Percentiles rank a stretch among this genome's conserved stretches.
phyloP scores from a whole-genome alignment of 2,797 vertebrate genomes.

The Parauchenoglanis ngamensis region DNA sequence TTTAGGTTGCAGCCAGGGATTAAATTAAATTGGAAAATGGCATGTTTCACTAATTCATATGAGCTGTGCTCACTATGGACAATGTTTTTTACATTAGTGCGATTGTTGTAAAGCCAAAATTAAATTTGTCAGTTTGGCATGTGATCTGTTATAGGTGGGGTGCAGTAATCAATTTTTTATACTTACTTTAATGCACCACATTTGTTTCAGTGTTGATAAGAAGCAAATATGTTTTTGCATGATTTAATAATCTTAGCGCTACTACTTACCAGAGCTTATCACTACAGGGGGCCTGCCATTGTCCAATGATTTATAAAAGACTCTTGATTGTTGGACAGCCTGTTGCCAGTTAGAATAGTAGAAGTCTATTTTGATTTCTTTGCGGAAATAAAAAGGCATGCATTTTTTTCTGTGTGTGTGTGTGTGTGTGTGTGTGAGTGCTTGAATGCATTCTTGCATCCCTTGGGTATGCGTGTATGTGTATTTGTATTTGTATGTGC shows the following conservation, averaged over 20 bases:
- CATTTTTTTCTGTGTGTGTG: background rate
- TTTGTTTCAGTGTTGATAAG: background rate
- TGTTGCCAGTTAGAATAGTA: background rate
- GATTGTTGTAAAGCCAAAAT: background rate
- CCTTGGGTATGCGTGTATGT: background rate
- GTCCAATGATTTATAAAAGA: background rate
- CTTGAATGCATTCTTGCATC: background rate
- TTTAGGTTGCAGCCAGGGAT: background rate
- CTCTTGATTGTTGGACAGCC: background rate
- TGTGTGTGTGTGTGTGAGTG: background rate
- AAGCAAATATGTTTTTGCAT: background rate
- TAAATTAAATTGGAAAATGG: background rate
- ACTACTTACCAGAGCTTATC: background rate
- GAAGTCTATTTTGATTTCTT: background rate
- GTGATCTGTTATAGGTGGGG: background rate
- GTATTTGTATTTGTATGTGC: background rate
- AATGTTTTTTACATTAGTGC: background rate
- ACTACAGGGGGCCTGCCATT: background rate
- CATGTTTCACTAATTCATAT: background rate
- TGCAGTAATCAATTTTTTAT: background rate
- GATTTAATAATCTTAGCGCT: slow-evolving; percentile 11
- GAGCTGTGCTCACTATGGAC: background rate
- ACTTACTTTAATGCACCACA: background rate
- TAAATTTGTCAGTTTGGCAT: background rate
- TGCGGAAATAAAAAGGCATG: background rate